Conservation (phyloP, 2,888 invertebrate species). For the Cheilosia vernalis region DNA sequence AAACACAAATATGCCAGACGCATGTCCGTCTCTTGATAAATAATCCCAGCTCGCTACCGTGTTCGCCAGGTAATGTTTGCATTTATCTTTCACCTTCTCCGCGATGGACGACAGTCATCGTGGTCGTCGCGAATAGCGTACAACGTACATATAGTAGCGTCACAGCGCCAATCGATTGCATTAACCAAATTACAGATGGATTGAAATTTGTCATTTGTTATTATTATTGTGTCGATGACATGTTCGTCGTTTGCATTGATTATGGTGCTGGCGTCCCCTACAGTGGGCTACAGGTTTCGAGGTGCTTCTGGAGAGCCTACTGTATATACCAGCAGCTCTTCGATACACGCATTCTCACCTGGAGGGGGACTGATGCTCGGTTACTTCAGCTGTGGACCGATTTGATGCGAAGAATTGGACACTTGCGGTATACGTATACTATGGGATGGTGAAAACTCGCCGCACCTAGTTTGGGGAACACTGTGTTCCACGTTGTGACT, state of each 20-base stretch:
- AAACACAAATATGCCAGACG: constrained; percentile 75
- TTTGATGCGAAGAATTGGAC: constrained; percentile 71
- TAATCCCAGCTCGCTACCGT: constrained; percentile 71
- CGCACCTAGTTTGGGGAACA: constrained; percentile 68
- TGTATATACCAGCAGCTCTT: constrained; percentile 58
- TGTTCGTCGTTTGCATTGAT: constrained; percentile 72
- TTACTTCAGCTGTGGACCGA: constrained; percentile 31
- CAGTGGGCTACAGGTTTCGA: constrained; percentile 53
- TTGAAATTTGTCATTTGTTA: constrained; percentile 76
- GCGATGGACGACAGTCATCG: constrained; percentile 18
- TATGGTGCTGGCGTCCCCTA: constrained; percentile 31
- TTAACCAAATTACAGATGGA: constrained; percentile 76
- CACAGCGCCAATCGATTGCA: constrained; percentile 72
- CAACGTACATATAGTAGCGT: constrained; percentile 37
- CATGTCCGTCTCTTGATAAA: constrained; percentile 75
- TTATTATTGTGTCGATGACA: constrained; percentile 74
- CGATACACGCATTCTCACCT: constrained; percentile 60
- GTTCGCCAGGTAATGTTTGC: constrained; percentile 65
- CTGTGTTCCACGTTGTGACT: constrained; percentile 21
- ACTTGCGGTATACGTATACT: constrained; percentile 47
- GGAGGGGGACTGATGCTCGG: constrained; percentile 10
- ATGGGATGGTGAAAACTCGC: constrained; percentile 61
- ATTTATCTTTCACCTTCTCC: constrained; percentile 61
- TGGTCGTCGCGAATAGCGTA: constrained; percentile 5
- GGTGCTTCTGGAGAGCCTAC: constrained; percentile 37